Evolutionary conservation across 2,113 vertebrate genomes (phyloP).

Genomic region (western clawed frog (Xenopus tropicalis)): DNA sequence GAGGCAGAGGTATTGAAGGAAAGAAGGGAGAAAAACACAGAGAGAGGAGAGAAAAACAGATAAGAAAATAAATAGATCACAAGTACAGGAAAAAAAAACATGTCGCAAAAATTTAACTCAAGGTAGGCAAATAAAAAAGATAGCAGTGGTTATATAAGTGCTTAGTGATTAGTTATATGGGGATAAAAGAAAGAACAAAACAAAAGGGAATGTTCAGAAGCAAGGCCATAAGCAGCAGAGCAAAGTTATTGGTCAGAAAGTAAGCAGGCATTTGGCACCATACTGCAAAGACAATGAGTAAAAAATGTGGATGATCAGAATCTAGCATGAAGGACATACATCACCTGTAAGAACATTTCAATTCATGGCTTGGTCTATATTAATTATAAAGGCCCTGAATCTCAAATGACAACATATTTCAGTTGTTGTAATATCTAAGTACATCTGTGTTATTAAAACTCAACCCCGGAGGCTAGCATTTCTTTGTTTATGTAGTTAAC

Average conservation of each 20-base stretch:
- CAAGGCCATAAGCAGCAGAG: conserved; percentile 64
- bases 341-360: too few relatives aligned
- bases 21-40: conserved; percentile 54
- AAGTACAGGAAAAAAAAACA: conserved; percentile 92
- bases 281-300: conserved; percentile 51
- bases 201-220: conserved; percentile 56
- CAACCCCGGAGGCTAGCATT: too few relatives aligned
- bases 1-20: conserved; percentile 48
- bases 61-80: conserved; percentile 84
- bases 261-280: conserved; percentile 56
- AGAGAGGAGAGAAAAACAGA: conserved; percentile 70
- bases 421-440: too few relatives aligned
- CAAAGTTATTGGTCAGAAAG: conserved; percentile 42
- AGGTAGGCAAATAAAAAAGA: conserved; percentile 64
- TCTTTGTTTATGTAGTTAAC: too few relatives aligned
- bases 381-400: too few relatives aligned
- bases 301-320: conserved; percentile 19
- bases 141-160: conserved; percentile 61
- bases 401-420: too few relatives aligned
- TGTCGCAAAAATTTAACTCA: conserved; percentile 80
- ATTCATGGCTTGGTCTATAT: too few relatives aligned
- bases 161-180: conserved; percentile 46
- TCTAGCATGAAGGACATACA: too few relatives aligned
- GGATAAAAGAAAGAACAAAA: conserved; percentile 48
- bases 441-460: too few relatives aligned